Evolutionary conservation across 2,113 vertebrate genomes (phyloP).

Genomic region (Xenotilapia caudafasciata): DNA sequence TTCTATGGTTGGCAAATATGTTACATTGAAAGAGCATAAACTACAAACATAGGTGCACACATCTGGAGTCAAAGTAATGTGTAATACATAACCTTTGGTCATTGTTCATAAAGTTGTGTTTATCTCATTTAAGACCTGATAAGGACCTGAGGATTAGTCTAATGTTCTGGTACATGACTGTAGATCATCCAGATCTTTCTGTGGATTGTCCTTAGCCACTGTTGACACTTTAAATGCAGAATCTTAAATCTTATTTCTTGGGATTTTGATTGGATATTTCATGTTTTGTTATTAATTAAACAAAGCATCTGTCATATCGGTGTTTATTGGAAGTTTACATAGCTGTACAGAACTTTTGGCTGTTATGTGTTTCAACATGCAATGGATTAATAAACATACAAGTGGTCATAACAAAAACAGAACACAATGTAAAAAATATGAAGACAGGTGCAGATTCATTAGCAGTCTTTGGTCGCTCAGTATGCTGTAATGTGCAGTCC

Average conservation of each 20-base stretch:
- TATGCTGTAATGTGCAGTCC: not conserved
- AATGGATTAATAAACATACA: not conserved
- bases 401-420: not conserved
- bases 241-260: not conserved
- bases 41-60: not conserved
- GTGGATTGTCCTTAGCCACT: not conserved
- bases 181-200: not conserved
- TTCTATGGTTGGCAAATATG: not conserved
- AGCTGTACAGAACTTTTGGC: not conserved
- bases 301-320: not conserved
- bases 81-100: not conserved
- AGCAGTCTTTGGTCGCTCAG: constrained; percentile 5
- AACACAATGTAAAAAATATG: not conserved
- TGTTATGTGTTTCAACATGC: not conserved
- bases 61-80: not conserved
- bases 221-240: not conserved
- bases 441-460: not conserved
- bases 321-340: not conserved
- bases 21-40: not conserved
- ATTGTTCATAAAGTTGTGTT: not conserved
- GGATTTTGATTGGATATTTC: not conserved
- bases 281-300: not conserved
- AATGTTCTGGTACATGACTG: not conserved
- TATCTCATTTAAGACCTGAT: not conserved
- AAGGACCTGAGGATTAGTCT: not conserved